Evolutionary conservation across 2,888 invertebrate species (phyloP).

Genomic region (Torymus aiolomorphi): DNA sequence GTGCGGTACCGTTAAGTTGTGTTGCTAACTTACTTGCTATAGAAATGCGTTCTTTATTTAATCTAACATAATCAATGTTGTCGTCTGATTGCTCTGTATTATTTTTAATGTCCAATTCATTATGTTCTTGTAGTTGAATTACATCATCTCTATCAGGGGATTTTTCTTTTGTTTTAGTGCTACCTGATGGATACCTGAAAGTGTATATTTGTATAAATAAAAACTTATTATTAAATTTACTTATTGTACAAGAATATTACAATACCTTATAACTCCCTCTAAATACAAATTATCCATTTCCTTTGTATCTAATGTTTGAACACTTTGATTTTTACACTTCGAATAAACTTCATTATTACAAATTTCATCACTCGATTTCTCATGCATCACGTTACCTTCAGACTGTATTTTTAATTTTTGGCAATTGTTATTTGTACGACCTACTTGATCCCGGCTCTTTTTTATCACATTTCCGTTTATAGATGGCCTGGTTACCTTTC

Average conservation of each 20-base stretch:
- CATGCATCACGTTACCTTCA: constrained; percentile 59
- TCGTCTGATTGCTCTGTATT: constrained; percentile 36
- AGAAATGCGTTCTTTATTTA: constrained; percentile 65
- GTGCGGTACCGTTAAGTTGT: constrained; percentile 63
- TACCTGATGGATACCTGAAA: constrained; percentile 68
- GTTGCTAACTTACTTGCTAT: constrained; percentile 63
- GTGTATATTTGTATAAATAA: constrained; percentile 27
- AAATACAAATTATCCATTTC: constrained; percentile 66
- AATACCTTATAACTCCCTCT: constrained; percentile 71
- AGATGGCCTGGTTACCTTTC: constrained; percentile 53
- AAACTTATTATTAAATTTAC: not conserved
- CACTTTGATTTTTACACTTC: constrained; percentile 66
- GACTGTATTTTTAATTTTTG: constrained; percentile 60
- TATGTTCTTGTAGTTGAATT: constrained; percentile 38
- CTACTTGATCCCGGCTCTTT: constrained; percentile 47
- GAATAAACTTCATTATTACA: constrained; percentile 41
- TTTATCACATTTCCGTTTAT: constrained; percentile 45
- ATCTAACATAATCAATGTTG: constrained; percentile 62
- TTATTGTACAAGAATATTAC: too few species aligned
- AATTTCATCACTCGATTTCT: constrained; percentile 42
- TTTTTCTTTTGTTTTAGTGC: constrained; percentile 45
- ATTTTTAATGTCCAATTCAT: constrained; percentile 41
- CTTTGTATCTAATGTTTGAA: constrained; percentile 70
- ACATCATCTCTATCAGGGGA: constrained; percentile 62
- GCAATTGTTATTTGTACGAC: constrained; percentile 26